Evolutionary conservation across 2,888 invertebrate genomes (phyloP), one percentile per base, ranked within the genome.

Genomic region (Hyposoter didymator): DNA sequence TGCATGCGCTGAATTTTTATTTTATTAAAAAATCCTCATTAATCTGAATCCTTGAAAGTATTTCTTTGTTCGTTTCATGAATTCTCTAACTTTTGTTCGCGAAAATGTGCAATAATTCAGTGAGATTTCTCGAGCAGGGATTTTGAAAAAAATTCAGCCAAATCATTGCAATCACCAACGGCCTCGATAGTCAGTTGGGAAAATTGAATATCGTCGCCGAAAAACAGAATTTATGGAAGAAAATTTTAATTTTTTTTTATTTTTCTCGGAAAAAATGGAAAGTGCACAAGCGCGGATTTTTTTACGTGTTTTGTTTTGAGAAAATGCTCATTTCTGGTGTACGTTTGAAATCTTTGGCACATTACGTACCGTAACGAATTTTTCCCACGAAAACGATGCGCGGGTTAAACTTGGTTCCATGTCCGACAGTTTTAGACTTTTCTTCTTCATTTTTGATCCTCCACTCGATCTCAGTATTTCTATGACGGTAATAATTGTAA

Each of bases 401-500:
- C 22, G 45, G 39, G 28, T 59, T 74, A 14, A 2, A 14, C 43
- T 22, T 64, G 3, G 12, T 45, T 79, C 72, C 8, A 79, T 14
- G 45, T 22, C n/a, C 39, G 70, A 70, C 19, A 72, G 17, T 28
- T 17, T 72, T 62, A 39, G 1, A 1, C 28, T 28, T 28, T 28
- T 59, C 12, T 22, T 22, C 8, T 7, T 28, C 4, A 28, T 59
- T 59, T 59, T 4, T 1, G 8, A 12, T 35, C 49, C 12, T 32
- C 22, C 12, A 35, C n/a, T 35, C 22, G 62, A 62, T 79, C 62
- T 62, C 62, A 49, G 47, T 69, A 78, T 39, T 45, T 39, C 55
- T 43, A 59, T 22, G 39, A 35, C 55, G 39, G 22, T 14, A 17
- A 43, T 73, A 43, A 14, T 12, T 49, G 32, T 59, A 35, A 73